Base-by-base conservation (phyloP, 1,140 invertebrate species). In the Trissolcus basalis region DNA sequence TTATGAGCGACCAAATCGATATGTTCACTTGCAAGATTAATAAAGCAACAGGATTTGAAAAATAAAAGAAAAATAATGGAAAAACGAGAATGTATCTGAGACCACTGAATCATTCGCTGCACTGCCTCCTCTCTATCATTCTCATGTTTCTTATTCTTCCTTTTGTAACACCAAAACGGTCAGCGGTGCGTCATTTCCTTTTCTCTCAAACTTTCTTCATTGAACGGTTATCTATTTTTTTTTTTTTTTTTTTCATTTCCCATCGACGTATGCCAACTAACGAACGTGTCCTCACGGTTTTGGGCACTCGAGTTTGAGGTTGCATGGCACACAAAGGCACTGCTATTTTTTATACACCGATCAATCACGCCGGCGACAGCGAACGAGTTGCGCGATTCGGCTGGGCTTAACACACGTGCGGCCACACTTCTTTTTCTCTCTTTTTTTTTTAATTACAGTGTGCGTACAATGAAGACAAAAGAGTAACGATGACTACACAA, bases 11-110 rank as follows among this genome's bases (percentile, higher is more conserved):
- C 39, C 15, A 44, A 45, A 69, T 68, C 45, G 13, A 58, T 67
- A 67, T 59, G 48, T 68, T 56, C 43, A 50, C 53, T 39, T 47
- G 19, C 48, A 69, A 69, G 49, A 59, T 69, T 45, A 59, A 69
- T 60, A 69, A 60, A 53, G 64, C 15, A 69, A 27, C 58, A 51
- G 19, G 48, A 59, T 58, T 58, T 45, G 39, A 68, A 68, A 53
- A 51, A 27, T 1, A 27, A 27, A 27, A 27, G 19, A 27, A 27
- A 1, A n/a, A n/a, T n/a, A n/a, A n/a, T n/a, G n/a, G 2, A 27
- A 27, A 27, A 27, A 1, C 6, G 19, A 27, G 19, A 27, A 32
- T 63, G 59, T 63, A 49, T 60, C 16, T 44, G 19, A 7, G 41
- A 53, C 48, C 12, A 41, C 36, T 49, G 43, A 47, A 41, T 27